Evolutionary conservation across 2,113 vertebrate species (phyloP).

Genomic region (Anolis carolinensis): DNA sequence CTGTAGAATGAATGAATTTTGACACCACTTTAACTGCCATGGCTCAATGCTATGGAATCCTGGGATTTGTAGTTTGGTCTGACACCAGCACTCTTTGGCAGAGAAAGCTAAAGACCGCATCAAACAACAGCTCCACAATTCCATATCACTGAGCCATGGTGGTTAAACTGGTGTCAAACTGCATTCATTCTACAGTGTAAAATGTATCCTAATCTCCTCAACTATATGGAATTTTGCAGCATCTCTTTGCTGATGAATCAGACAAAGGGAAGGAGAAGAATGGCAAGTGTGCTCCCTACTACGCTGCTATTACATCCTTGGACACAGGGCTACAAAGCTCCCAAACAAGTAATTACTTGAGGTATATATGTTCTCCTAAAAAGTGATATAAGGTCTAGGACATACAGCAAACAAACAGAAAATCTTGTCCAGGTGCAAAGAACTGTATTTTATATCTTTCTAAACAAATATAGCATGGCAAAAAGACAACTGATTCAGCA

Average conservation of each 20-base stretch:
- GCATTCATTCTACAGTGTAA: neutral
- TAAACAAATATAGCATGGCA: fast-evolving
- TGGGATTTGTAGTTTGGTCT: too few relatives aligned
- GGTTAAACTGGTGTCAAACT: too few relatives aligned
- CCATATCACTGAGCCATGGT: too few relatives aligned
- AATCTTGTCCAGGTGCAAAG: neutral
- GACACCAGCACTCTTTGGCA: too few relatives aligned
- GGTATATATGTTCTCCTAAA: neutral
- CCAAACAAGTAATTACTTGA: neutral
- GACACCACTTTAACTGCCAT: too few relatives aligned
- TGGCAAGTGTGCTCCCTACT: neutral
- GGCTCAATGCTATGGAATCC: too few relatives aligned
- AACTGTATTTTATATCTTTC: neutral
- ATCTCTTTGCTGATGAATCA: neutral
- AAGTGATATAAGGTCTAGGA: neutral
- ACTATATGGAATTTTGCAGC: neutral
- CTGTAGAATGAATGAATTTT: too few relatives aligned
- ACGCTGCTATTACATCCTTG: neutral
- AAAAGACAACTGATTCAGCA: fast-evolving
- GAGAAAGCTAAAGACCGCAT: too few relatives aligned
- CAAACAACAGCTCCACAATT: neutral
- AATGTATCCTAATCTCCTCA: neutral
- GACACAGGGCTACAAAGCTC: neutral
- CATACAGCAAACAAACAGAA: neutral
- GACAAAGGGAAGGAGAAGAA: neutral